These are phyloP conservation scores for Apostichopus leukothele DNA, from an alignment of 53 echinoderm and acorn worm species.

Conservation along the genomic window DNA sequence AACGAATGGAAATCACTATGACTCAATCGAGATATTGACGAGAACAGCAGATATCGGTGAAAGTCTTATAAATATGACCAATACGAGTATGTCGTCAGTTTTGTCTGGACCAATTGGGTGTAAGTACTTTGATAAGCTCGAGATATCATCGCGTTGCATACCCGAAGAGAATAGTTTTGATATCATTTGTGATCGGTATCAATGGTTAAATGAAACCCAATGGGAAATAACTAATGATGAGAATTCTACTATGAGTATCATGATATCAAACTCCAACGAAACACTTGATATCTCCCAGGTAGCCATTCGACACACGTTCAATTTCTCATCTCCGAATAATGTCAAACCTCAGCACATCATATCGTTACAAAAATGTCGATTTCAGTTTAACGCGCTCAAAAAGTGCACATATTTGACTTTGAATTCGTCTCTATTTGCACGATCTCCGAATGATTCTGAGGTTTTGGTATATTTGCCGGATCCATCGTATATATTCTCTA, in stretches of 20 bases:
- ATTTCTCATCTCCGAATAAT: neutral
- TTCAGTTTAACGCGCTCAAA: neutral
- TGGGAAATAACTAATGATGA: neutral
- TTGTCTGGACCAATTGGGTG: neutral
- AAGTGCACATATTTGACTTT: neutral
- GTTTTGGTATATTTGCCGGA: neutral
- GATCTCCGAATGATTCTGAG: neutral
- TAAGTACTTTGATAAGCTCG: neutral
- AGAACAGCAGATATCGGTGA: neutral
- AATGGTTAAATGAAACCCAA: constrained; percentile 17
- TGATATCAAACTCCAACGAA: neutral
- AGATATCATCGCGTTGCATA: neutral
- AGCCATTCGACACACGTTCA: neutral
- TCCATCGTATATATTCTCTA: neutral
- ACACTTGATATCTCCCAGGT: neutral
- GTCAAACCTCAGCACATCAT: neutral
- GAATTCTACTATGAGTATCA: neutral
- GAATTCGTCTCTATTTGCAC: neutral
- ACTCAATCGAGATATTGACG: neutral
- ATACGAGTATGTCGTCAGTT: neutral
- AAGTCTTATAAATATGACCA: neutral
- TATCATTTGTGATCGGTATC: neutral
- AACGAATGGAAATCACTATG: neutral
- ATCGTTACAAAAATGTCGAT: neutral
- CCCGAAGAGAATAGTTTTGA: neutral